A percentile compares a stretch with the other conserved stretches of the same genome.
Conservation (phyloP, 2,797 vertebrate species). For the Enteromius argenteus region DNA sequence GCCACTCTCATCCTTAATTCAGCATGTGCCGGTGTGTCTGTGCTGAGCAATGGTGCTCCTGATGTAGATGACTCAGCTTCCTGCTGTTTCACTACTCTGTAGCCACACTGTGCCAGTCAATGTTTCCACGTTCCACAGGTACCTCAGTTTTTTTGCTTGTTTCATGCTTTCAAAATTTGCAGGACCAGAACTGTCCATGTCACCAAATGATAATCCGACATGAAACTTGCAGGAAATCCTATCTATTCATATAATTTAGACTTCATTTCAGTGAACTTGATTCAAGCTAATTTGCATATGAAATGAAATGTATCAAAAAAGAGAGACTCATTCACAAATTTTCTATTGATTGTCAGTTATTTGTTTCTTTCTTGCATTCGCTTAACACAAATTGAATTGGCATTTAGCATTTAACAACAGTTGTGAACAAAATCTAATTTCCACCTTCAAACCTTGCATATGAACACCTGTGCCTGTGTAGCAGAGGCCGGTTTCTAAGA, state of each 20-base stretch:
- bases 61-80: slow-evolving; percentile 46
- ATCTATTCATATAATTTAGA: background rate
- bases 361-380: background rate
- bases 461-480: background rate
- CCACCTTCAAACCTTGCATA: background rate
- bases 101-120: background rate
- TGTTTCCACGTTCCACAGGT: background rate
- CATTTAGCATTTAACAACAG: background rate
- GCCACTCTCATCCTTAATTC: slow-evolving; percentile 62
- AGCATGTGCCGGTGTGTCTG: slow-evolving; percentile 23
- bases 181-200: background rate
- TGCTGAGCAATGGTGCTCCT: slow-evolving; percentile 47
- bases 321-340: background rate
- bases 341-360: background rate
- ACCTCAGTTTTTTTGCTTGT: no score
- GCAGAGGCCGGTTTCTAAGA: background rate
- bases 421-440: background rate
- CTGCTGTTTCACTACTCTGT: slow-evolving; percentile 48
- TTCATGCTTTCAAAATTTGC: no score
- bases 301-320: background rate
- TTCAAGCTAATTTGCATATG: background rate
- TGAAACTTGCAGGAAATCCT: background rate
- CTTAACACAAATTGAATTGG: background rate
- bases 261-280: background rate
- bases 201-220: background rate